Percentiles rank a stretch among this genome's conserved stretches.
These are phyloP conservation scores for Hippopotamyrus pictus DNA, from an alignment of 2,797 vertebrate species.

Conservation along the genomic window DNA sequence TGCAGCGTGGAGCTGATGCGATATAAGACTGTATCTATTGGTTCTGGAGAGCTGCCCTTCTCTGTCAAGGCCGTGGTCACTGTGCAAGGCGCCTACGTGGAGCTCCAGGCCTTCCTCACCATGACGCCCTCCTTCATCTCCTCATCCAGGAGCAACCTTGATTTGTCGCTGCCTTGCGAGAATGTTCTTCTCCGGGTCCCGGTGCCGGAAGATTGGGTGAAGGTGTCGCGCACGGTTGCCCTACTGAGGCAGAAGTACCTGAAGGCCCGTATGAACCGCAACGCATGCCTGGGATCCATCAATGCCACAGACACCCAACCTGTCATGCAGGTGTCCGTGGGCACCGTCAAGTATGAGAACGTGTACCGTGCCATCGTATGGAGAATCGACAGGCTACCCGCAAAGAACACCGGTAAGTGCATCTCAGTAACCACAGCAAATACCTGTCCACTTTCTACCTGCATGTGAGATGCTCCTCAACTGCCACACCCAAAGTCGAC, in stretches of 20 bases:
- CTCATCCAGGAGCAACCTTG: constrained; percentile 30
- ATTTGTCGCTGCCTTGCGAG: constrained; percentile 69
- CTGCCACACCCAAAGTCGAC: background rate
- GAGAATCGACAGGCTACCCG: constrained; percentile 92
- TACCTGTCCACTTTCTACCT: background rate
- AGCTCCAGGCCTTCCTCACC: constrained; percentile 88
- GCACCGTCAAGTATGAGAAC: constrained; percentile 90
- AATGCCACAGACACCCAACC: constrained; percentile 74
- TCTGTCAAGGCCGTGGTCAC: constrained; percentile 78
- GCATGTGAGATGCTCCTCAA: background rate
- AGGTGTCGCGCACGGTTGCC: constrained; percentile 73
- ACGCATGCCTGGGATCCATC: constrained; percentile 79
- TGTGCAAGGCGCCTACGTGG: constrained; percentile 86
- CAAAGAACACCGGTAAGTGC: constrained; percentile 86
- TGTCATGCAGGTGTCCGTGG: constrained; percentile 82
- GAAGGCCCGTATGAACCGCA: constrained; percentile 91
- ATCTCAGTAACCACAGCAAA: background rate
- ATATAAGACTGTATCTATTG: constrained; percentile 64
- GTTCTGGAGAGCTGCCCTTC: constrained; percentile 75
- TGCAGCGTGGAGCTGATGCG: constrained; percentile 88
- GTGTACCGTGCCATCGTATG: constrained; percentile 88
- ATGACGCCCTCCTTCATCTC: constrained; percentile 60
- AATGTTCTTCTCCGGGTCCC: constrained; percentile 81
- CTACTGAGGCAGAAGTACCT: constrained; percentile 86
- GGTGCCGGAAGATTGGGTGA: constrained; percentile 84